phyloP scores from a whole-genome alignment of 2,113 vertebrate genomes.

The Dasyurus viverrinus region DNA sequence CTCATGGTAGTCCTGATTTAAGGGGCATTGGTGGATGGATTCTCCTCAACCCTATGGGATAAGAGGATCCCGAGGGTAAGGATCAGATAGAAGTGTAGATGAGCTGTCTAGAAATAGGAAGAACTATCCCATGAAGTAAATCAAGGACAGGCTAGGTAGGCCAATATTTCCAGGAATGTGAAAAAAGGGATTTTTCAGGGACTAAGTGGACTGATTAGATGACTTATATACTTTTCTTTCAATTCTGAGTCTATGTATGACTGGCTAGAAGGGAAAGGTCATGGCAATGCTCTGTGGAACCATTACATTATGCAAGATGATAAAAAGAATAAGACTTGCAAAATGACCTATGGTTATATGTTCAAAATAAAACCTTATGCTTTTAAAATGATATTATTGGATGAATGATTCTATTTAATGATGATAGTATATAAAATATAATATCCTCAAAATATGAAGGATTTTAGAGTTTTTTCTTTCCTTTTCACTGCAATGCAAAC shows the following conservation, averaged over 20 bases:
- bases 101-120: background rate
- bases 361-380: background rate
- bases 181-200: background rate
- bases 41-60: too few relatives aligned
- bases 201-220: background rate
- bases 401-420: background rate
- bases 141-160: background rate
- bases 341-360: background rate
- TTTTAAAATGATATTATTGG: background rate
- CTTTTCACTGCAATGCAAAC: background rate
- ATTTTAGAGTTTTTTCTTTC: background rate
- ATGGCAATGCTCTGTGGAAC: background rate
- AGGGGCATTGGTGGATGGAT: too few relatives aligned
- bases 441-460: background rate
- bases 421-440: background rate
- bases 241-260: background rate
- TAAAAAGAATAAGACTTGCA: background rate
- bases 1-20: too few relatives aligned
- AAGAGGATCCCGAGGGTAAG: too few relatives aligned
- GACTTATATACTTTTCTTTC: background rate
- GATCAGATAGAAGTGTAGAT: too few relatives aligned
- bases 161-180: background rate
- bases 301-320: conserved; percentile 9
- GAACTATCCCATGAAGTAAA: background rate
- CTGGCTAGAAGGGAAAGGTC: background rate